Evolutionary conservation across 2,797 vertebrate genomes (phyloP).

Genomic region (Petrocephalus schoutedeni): DNA sequence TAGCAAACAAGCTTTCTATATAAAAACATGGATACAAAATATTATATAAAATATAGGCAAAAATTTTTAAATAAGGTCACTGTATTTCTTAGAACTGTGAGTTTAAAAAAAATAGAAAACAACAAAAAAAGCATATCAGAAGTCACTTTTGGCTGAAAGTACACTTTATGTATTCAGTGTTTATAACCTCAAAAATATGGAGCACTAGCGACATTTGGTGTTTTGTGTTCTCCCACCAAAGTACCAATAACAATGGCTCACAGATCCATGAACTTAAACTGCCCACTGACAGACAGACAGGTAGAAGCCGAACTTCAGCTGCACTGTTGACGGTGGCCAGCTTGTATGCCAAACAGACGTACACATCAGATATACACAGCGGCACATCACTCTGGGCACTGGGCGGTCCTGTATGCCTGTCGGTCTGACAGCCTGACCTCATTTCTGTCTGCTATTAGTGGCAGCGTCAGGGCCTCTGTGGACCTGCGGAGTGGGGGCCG

Average conservation of each 20-base stretch:
- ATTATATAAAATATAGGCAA: neutral
- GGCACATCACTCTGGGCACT: neutral
- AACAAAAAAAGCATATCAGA: neutral
- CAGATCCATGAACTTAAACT: neutral
- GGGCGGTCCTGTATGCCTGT: neutral
- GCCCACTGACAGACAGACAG: too few relatives aligned
- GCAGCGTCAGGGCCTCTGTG: conserved; percentile 39
- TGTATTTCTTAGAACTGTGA: neutral
- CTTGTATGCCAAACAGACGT: neutral
- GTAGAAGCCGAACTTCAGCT: neutral
- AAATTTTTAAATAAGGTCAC: neutral
- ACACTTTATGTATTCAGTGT: neutral
- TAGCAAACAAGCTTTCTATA: neutral
- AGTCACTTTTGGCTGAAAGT: neutral
- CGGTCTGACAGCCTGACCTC: conserved; percentile 54
- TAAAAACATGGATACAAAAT: neutral
- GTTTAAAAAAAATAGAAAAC: neutral
- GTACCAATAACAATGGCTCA: neutral
- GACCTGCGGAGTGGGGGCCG: conserved; percentile 26
- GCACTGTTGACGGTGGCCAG: neutral
- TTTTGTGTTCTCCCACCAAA: neutral
- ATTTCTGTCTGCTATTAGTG: conserved; percentile 44
- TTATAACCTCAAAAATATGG: neutral
- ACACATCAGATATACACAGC: neutral
- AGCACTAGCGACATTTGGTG: neutral